Conservation (phyloP, 2,888 invertebrate genomes). For the Drosophila conformis region DNA sequence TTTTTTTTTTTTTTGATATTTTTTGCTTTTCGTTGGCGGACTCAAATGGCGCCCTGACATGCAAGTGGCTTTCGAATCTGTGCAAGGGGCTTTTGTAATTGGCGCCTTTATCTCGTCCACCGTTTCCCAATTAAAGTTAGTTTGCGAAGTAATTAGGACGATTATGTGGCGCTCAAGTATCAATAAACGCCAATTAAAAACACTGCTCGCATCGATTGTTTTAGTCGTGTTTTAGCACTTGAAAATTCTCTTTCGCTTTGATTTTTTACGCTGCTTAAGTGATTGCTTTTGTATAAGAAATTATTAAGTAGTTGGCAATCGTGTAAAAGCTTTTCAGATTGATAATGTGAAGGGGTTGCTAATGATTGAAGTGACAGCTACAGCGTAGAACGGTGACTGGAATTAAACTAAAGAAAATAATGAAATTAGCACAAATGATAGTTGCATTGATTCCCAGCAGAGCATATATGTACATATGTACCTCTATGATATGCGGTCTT, state of each 20-base stretch:
- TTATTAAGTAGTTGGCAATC: constrained; percentile 6
- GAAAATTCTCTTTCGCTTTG: constrained; percentile 34
- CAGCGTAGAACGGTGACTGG: background rate
- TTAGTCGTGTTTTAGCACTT: constrained; percentile 35
- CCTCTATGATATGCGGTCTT: background rate
- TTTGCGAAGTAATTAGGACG: constrained; percentile 78
- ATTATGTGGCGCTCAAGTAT: constrained; percentile 79
- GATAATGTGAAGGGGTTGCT: background rate
- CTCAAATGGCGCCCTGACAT: constrained; percentile 66
- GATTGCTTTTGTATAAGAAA: constrained; percentile 47
- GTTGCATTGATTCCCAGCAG: background rate
- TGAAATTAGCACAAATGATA: background rate
- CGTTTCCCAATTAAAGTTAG: constrained; percentile 75
- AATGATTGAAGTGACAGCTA: background rate
- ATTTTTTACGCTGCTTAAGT: constrained; percentile 47
- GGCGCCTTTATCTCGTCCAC: constrained; percentile 69
- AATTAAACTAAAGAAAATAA: background rate
- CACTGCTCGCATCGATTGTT: constrained; percentile 55
- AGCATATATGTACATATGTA: background rate
- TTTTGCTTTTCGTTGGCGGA: constrained; percentile 11
- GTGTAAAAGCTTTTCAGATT: background rate
- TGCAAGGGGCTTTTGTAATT: constrained; percentile 56
- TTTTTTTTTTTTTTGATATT: background rate
- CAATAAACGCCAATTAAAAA: constrained; percentile 74
- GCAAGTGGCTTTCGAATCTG: constrained; percentile 59